A percentile compares a stretch with the other conserved stretches of the same genome.
Conservation (phyloP, 2,113 vertebrate genomes). For the Alligator mississippiensis region DNA sequence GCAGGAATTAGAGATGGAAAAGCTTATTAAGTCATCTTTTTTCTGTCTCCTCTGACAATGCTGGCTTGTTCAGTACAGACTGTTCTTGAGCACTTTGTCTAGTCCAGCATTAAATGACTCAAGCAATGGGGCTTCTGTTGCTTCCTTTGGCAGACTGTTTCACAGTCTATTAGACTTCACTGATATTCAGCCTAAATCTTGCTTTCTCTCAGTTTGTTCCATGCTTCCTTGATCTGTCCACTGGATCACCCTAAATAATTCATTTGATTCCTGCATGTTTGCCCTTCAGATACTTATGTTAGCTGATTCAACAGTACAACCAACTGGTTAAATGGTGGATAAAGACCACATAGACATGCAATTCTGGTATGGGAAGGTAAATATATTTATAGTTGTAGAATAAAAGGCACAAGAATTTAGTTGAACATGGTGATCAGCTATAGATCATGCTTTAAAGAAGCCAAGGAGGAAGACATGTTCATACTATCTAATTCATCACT, state of each 20-base stretch:
- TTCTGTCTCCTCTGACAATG: not conserved
- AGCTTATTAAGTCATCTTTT: not conserved
- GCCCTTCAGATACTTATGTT: fast-evolving
- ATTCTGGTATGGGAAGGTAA: not conserved
- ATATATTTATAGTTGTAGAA: constrained; percentile 13
- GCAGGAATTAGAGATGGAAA: not conserved
- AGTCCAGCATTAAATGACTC: constrained; percentile 15
- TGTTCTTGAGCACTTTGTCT: not conserved
- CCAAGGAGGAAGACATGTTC: not conserved
- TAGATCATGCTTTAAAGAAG: constrained; percentile 7
- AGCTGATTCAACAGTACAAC: not conserved
- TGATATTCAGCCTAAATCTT: not conserved
- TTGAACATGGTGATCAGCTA: constrained; percentile 13
- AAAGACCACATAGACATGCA: not conserved
- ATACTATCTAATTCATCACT: constrained; percentile 30
- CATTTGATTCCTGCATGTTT: not conserved
- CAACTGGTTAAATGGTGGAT: not conserved
- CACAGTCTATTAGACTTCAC: constrained; percentile 37
- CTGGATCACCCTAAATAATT: not conserved
- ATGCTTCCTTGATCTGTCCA: fast-evolving
- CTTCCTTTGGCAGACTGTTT: constrained; percentile 27
- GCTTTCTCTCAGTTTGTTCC: not conserved
- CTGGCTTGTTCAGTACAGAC: constrained; percentile 19
- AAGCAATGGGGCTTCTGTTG: constrained; percentile 45
- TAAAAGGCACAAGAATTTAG: constrained; percentile 36